These are phyloP conservation scores for Ictidomys tridecemlineatus DNA, from an alignment of 2,113 vertebrate species.

Conservation along the genomic window DNA sequence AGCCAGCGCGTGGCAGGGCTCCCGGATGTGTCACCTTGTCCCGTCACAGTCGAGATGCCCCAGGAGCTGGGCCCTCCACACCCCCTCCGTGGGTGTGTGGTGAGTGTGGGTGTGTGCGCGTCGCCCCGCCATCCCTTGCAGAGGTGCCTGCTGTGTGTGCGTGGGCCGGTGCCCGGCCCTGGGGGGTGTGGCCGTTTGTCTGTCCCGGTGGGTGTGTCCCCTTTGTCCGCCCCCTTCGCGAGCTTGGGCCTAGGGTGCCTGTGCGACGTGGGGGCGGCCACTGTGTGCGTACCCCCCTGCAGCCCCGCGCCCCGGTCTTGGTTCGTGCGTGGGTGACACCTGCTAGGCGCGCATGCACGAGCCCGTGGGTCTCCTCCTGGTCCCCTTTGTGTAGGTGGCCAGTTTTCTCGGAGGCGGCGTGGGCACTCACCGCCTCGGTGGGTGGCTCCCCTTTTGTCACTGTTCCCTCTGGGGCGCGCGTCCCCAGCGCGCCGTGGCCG, in stretches of 20 bases:
- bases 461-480: neutral
- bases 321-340: neutral
- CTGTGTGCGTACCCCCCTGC: neutral
- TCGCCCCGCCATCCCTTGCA: neutral
- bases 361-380: fast-evolving
- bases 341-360: neutral
- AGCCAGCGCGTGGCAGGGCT: slow-evolving; percentile 47
- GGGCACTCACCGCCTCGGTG: neutral
- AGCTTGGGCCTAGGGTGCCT: neutral
- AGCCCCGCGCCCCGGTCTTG: neutral
- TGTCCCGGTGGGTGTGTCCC: neutral
- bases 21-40: neutral
- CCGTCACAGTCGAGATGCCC: slow-evolving; percentile 9
- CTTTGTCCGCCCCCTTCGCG: neutral
- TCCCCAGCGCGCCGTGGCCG: too few species aligned
- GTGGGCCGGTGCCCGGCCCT: too few species aligned
- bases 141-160: neutral
- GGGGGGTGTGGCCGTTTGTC: slow-evolving; percentile 21
- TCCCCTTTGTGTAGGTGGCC: neutral
- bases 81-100: slow-evolving; percentile 66
- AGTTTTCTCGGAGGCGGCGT: fast-evolving
- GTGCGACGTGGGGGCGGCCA: neutral
- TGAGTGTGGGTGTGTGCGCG: slow-evolving; percentile 68
- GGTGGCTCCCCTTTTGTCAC: fast-evolving
- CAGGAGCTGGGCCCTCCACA: neutral